Evolutionary conservation across 1,140 invertebrate species (phyloP), one percentile per base, ranked within the genome.

Genomic region (Philotrypesis tridentata): DNA sequence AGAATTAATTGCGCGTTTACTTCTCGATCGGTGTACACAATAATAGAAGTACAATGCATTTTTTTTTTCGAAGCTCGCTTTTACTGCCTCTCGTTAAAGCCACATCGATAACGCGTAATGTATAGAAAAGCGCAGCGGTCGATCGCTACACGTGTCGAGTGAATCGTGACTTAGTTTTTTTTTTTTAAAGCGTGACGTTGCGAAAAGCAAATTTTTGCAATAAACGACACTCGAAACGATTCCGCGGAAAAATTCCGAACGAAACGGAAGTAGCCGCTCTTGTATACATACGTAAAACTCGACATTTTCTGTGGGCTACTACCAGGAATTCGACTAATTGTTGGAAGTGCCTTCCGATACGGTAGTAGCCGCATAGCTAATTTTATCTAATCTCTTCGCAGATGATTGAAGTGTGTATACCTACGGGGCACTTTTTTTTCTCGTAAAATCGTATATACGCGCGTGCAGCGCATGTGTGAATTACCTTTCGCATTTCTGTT

Each of bases 361-460:
- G 21, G 48, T 60, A 61, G 6, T 55, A n/a, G 40, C 12, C 40
- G 25, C 4, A 17, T 21, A 27, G 48, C 29, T 23, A 61, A 61
- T 33, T 29, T 33, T 31, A 74, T 61, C 72, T 74, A 74, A 74
- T 60, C 27, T 74, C 17, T 60, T 33, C 14, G 29, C 2, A 60
- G n/a, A 61, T 74, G 61, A 21, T 48, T 29, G 21, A 61, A 74
- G 60, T 74, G 60, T 74, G n/a, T 17, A 55, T 55, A 55, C 48
- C 21, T 1, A n/a, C 7, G 48, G 9, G 9, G 9, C 9, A n/a
- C 17, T 21, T 55, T 55, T 55, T n/a, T 55, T 55, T 55, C 21
- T 14, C 14, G 14, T 17, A 7, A 21, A 55, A 55, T 55, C 21
- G 48, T 6, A 17, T n/a, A n/a, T n/a, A n/a, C n/a, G n/a, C 1